These are phyloP conservation scores for Cephalophus harveyi DNA, from an alignment of 2,113 vertebrate genomes.

Conservation along the genomic window DNA sequence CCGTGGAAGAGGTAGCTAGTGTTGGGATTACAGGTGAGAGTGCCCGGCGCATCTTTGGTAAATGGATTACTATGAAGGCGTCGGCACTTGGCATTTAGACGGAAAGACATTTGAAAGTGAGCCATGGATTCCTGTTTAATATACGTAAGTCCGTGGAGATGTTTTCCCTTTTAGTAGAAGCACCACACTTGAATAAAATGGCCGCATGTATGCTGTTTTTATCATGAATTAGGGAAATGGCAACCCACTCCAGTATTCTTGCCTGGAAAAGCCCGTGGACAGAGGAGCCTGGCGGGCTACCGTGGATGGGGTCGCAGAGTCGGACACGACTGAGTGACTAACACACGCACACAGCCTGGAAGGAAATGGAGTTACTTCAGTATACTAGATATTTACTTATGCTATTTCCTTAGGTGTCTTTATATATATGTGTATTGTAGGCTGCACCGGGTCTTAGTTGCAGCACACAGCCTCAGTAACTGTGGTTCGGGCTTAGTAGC, in stretches of 20 bases:
- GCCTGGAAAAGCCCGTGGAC: background rate
- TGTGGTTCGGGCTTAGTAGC: background rate
- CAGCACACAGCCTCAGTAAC: background rate
- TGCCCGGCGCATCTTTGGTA: background rate
- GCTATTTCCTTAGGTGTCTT: background rate
- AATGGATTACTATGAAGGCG: background rate
- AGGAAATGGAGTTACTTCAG: background rate
- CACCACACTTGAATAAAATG: background rate
- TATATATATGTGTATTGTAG: fast-evolving
- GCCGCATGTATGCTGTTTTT: background rate
- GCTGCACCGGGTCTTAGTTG: fast-evolving
- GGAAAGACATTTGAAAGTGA: background rate
- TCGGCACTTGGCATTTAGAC: background rate
- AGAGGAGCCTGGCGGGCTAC: background rate
- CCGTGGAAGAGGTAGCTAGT: background rate
- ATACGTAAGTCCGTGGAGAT: background rate
- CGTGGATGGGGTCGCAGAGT: background rate
- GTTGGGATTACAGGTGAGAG: too few species aligned
- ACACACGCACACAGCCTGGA: background rate
- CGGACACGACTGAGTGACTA: background rate
- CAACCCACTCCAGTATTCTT: background rate
- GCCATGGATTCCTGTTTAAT: background rate
- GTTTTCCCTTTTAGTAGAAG: background rate
- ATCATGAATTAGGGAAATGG: background rate
- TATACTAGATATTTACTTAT: background rate